phyloP scores from a whole-genome alignment of 2,888 invertebrate species.

The Conops quadrifasciatus region DNA sequence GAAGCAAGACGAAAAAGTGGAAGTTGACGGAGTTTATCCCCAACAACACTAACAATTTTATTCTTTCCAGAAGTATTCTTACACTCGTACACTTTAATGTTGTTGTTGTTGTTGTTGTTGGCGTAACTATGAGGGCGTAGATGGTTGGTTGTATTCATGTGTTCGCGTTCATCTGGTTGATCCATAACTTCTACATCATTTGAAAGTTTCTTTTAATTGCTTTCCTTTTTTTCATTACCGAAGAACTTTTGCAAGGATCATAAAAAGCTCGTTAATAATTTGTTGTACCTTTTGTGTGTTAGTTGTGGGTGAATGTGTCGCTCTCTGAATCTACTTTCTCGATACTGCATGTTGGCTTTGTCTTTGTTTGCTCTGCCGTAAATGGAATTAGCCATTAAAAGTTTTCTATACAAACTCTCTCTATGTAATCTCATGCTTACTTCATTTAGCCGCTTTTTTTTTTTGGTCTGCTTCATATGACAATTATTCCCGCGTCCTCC shows the following conservation, averaged over 20 bases:
- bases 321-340: neutral
- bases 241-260: no score
- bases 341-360: neutral
- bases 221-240: neutral
- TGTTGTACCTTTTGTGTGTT: no score
- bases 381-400: neutral
- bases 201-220: constrained; percentile 17
- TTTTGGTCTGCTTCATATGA: no score
- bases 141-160: neutral
- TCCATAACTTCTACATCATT: neutral
- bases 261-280: no score
- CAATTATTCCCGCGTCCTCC: no score
- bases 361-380: neutral
- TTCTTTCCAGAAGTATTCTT: neutral
- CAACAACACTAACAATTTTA: neutral
- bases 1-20: neutral
- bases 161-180: neutral
- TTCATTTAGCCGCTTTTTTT: no score
- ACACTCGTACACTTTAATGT: neutral
- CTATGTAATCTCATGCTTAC: no score
- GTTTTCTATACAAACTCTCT: neutral
- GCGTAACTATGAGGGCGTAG: neutral
- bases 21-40: neutral
- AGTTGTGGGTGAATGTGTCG: neutral
- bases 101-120: neutral